These are phyloP conservation scores for Scophthalmus maximus DNA, from an alignment of 2,113 vertebrate genomes.

Conservation along the genomic window DNA sequence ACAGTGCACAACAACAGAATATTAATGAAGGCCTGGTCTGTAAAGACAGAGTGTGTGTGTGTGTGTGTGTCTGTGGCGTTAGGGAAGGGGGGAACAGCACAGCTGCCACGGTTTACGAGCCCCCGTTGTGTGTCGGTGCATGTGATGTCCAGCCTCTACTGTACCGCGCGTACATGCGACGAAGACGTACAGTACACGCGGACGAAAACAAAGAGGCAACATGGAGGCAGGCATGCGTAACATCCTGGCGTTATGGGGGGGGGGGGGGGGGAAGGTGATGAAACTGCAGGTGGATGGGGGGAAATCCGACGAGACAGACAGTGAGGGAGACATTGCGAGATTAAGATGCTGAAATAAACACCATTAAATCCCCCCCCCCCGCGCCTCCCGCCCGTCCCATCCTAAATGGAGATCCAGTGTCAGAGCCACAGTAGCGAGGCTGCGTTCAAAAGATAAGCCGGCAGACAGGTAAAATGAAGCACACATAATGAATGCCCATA, in stretches of 20 bases:
- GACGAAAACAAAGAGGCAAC: conserved; percentile 20
- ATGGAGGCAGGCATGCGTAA: conserved; percentile 14
- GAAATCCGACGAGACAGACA: conserved; percentile 41
- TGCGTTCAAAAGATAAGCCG: conserved; percentile 68
- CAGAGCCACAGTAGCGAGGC: conserved; percentile 43
- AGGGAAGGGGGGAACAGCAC: conserved; percentile 41
- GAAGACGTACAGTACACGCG: background rate
- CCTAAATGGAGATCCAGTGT: conserved; percentile 71
- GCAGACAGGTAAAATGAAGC: conserved; percentile 71
- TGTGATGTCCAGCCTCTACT: background rate
- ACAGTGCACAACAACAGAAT: conserved; percentile 83
- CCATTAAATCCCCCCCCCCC: conserved; percentile 44
- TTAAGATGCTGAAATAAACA: conserved; percentile 71
- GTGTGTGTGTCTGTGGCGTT: conserved; percentile 37
- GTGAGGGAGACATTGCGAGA: conserved; percentile 50
- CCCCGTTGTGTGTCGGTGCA: conserved; percentile 24
- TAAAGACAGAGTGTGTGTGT: conserved; percentile 36
- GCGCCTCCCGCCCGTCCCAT: background rate
- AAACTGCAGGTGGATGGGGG: conserved; percentile 53
- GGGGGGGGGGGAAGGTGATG: conserved; percentile 22
- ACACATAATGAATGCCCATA: conserved; percentile 57
- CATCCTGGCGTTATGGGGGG: conserved; percentile 4
- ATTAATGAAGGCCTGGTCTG: conserved; percentile 82
- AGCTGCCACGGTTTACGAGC: conserved; percentile 63
- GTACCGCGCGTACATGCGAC: conserved; percentile 37